A percentile compares a stretch with the other conserved stretches of the same genome.
These are phyloP conservation scores for Ophion costatus DNA, from an alignment of 2,888 invertebrate species.

Conservation along the genomic window DNA sequence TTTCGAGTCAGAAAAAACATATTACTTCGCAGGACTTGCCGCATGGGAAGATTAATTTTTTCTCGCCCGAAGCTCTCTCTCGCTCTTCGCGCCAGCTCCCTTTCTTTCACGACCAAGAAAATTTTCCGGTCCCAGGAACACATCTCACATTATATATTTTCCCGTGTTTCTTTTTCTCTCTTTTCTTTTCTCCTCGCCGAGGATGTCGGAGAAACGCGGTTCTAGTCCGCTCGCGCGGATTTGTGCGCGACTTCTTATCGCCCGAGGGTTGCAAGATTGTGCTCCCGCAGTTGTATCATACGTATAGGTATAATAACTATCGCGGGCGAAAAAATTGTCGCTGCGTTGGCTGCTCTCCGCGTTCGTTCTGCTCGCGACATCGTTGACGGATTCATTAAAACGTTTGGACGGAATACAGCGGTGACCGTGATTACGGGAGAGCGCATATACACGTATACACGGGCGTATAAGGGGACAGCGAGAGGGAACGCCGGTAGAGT, in stretches of 20 bases:
- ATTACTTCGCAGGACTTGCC: constrained; percentile 37
- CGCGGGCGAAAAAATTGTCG: constrained; percentile 28
- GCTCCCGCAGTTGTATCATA: constrained; percentile 58
- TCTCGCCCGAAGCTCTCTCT: constrained; percentile 37
- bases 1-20: constrained; percentile 9
- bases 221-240: constrained; percentile 23
- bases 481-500: constrained; percentile 25
- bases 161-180: constrained; percentile 46
- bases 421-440: constrained; percentile 74
- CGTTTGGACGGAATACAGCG: constrained; percentile 73
- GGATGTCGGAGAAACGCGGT: constrained; percentile 31
- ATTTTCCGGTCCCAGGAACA: constrained; percentile 53
- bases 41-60: constrained; percentile 57
- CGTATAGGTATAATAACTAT: constrained; percentile 43
- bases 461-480: constrained; percentile 28
- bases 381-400: constrained; percentile 80
- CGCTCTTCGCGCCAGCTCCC: constrained; percentile 3
- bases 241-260: constrained; percentile 66
- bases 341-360: constrained; percentile 44
- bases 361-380: constrained; percentile 62
- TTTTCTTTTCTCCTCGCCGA: constrained; percentile 43
- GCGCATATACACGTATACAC: constrained; percentile 10
- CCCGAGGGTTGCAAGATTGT: constrained; percentile 72
- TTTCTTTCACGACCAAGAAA: constrained; percentile 47
- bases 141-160: constrained; percentile 52